Evolutionary conservation across 1,140 invertebrate genomes (phyloP).

Genomic region (Rhagoletis zephyria): DNA sequence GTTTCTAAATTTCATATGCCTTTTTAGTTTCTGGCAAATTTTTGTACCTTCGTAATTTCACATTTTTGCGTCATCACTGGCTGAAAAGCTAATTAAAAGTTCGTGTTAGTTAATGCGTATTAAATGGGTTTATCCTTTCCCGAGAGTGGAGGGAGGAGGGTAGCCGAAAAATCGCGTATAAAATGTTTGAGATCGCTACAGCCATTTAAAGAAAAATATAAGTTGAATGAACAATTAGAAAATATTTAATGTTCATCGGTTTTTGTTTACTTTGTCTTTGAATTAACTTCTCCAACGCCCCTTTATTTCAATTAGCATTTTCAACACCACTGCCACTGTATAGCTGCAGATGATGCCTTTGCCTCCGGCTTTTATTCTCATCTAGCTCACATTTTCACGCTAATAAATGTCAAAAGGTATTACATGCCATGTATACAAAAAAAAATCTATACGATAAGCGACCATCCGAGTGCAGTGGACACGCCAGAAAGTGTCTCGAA

Average conservation of each 20-base stretch:
- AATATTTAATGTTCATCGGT: background rate
- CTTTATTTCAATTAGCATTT: background rate
- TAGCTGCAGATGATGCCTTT: background rate
- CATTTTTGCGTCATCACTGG: background rate
- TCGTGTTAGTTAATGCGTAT: background rate
- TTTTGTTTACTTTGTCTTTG: background rate
- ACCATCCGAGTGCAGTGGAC: background rate
- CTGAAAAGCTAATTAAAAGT: slow-evolving; percentile 26
- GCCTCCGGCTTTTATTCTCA: background rate
- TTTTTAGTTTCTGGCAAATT: no score
- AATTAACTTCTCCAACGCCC: background rate
- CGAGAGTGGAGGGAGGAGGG: background rate
- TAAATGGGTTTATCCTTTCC: background rate
- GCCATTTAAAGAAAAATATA: background rate
- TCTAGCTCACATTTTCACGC: slow-evolving; percentile 51
- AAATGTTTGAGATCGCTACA: background rate
- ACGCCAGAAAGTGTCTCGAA: background rate
- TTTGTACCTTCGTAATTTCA: background rate
- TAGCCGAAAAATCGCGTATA: background rate
- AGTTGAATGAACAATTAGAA: background rate
- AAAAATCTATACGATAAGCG: slow-evolving; percentile 54
- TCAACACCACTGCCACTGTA: background rate
- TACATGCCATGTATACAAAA: slow-evolving; percentile 61
- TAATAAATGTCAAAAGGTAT: slow-evolving; percentile 71
- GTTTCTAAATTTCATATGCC: background rate